A percentile compares a stretch with the other conserved stretches of the same genome.
phyloP scores from a whole-genome alignment of 1,140 invertebrate species.

The Sesamia nonagrioides region DNA sequence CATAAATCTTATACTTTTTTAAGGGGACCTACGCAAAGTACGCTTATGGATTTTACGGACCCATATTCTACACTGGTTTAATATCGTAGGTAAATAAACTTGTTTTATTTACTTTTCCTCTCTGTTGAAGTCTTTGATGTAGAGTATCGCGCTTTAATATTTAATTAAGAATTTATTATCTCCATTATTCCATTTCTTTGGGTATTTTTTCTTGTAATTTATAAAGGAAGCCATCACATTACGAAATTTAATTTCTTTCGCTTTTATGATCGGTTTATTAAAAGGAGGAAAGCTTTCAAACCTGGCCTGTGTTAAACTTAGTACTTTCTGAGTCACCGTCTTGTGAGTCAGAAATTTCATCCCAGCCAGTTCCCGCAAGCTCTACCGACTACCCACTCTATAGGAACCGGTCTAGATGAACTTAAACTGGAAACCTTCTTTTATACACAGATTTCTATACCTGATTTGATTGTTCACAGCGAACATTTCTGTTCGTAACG shows the following conservation, averaged over 20 bases:
- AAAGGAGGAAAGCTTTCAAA: conserved; percentile 46
- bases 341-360: conserved; percentile 68
- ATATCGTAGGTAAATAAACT: conserved; percentile 36
- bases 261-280: conserved; percentile 33
- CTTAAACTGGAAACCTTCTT: conserved; percentile 46
- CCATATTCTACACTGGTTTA: conserved; percentile 49
- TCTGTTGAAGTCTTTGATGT: conserved; percentile 30
- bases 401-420: conserved; percentile 68
- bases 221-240: conserved; percentile 38
- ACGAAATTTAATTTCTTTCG: conserved; percentile 45
- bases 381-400: conserved; percentile 63
- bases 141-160: conserved; percentile 42
- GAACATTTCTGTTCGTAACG: conserved; percentile 18
- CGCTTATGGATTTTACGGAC: conserved; percentile 24
- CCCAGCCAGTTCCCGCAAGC: conserved; percentile 60
- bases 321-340: conserved; percentile 69
- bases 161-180: conserved; percentile 47
- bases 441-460: conserved; percentile 21
- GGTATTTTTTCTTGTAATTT: conserved; percentile 33
- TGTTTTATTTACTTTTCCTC: conserved; percentile 42
- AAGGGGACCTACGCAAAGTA: conserved; percentile 48
- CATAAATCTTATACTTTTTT: conserved; percentile 72
- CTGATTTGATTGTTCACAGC: conserved; percentile 34
- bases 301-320: conserved; percentile 60
- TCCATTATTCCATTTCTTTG: conserved; percentile 45